Base-by-base conservation (phyloP, 1,140 invertebrate species). In the Pectinophora gossypiella region DNA sequence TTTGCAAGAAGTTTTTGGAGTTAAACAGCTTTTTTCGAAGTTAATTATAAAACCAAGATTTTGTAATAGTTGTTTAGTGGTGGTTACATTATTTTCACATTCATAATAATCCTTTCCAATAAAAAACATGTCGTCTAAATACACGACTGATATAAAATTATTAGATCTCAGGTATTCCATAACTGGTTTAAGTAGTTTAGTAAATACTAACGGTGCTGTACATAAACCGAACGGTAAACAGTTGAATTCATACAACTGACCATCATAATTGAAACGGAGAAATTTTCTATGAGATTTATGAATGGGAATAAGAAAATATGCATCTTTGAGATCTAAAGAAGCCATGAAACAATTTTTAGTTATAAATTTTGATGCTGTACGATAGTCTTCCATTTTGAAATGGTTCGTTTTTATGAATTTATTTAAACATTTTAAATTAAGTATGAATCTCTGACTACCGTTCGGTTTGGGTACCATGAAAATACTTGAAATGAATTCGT, bases 1-100 rank as follows among this genome's bases (percentile, higher is more conserved):
- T 23, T 46, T 52, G 20, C 58, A 61, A 20, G 6, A 6, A 27
- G 21, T 35, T 12, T 7, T 50, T 3, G 59, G 65, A 9, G 4
- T 15, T 0, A 57, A 19, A 5, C 3, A 7, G 51, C 61, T 58
- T 50, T 68, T 68, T 12, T 61, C 35, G 7, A 21, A 16, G 27
- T 68, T 68, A 9, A 68, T 48, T 3, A 61, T 50, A 51, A 67
- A 59, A 13, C 64, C 57, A 48, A 67, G 15, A 38, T 15, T 35
- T 15, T 21, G 22, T 20, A 59, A 45, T 12, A 54, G 36, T 2
- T 53, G 49, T 36, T 7, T 32, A 2, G 56, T 57, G 1, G 27
- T 19, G 3, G 21, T 20, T 9, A 55, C 12, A 43, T 65, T 61
- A 9, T 43, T 20, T 16, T 22, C 6, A 46, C 50, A 58, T 5